Evolutionary conservation across 2,113 vertebrate species (phyloP).

Genomic region (Clarias batrachus): DNA sequence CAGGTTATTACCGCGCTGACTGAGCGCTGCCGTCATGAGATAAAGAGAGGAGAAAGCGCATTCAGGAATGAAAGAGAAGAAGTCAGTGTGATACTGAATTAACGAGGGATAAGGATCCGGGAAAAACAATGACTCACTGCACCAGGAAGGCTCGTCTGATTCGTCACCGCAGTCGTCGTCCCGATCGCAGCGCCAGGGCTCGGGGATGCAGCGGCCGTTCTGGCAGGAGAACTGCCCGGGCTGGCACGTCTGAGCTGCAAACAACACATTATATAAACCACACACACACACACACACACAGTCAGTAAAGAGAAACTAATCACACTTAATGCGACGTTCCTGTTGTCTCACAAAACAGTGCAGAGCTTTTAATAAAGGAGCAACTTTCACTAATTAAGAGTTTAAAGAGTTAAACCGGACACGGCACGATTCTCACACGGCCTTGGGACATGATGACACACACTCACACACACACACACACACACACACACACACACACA

Average conservation of each 20-base stretch:
- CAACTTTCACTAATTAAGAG: not conserved
- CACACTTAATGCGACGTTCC: not conserved
- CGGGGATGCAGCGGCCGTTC: constrained; percentile 83
- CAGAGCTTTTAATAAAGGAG: not conserved
- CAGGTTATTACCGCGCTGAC: not conserved
- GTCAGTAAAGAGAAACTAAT: not conserved
- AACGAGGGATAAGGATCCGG: constrained; percentile 12
- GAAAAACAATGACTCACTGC: constrained; percentile 72
- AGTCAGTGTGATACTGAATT: not conserved
- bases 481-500: not conserved
- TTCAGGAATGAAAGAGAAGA: not conserved
- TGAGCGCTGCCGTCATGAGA: not conserved
- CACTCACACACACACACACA: not conserved
- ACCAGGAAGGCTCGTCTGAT: constrained; percentile 78
- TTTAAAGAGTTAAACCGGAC: not conserved
- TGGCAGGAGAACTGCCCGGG: constrained; percentile 79
- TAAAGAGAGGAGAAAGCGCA: not conserved
- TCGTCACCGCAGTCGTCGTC: constrained; percentile 85
- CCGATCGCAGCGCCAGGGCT: constrained; percentile 80
- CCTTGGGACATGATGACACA: not conserved
- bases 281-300: constrained; percentile 5
- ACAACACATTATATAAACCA: not conserved
- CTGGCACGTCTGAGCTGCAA: constrained; percentile 81
- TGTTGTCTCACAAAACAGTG: not conserved
- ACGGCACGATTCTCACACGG: not conserved